Percentiles rank a stretch among this genome's conserved stretches.
phyloP scores from a whole-genome alignment of 2,888 invertebrate species.

The Colletes collaris region DNA sequence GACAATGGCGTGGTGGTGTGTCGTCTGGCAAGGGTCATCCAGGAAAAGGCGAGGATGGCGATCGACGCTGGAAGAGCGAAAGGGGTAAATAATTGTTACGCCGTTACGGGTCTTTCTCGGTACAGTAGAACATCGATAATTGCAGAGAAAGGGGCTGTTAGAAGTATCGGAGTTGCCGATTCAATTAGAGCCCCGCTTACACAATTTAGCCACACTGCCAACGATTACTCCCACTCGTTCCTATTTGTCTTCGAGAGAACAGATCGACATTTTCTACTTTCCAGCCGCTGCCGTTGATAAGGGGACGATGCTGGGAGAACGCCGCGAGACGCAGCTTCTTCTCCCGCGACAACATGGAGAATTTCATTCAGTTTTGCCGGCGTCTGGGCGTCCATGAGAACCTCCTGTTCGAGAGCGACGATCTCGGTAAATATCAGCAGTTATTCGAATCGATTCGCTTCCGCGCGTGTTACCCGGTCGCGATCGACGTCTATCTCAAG shows the following conservation, averaged over 20 bases:
- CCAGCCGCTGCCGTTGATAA: conserved; percentile 89
- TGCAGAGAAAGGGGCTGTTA: too few species aligned
- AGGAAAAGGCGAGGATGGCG: conserved; percentile 89
- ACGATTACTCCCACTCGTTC: too few species aligned
- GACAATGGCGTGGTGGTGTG: conserved; percentile 94
- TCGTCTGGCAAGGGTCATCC: conserved; percentile 91
- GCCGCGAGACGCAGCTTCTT: conserved; percentile 94
- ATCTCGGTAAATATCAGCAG: conserved; percentile 86
- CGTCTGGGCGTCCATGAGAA: conserved; percentile 94
- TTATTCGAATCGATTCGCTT: conserved; percentile 8
- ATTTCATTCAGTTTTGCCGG: conserved; percentile 94
- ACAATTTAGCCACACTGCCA: background rate
- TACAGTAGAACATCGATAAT: too few species aligned
- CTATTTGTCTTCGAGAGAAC: too few species aligned
- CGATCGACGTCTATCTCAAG: background rate
- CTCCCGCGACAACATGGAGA: conserved; percentile 94
- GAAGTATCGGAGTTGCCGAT: too few species aligned
- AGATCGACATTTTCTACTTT: conserved; percentile 49
- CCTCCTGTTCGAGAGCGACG: conserved; percentile 94
- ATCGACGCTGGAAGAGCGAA: conserved; percentile 86
- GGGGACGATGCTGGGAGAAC: conserved; percentile 92
- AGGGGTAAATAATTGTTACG: conserved; percentile 83
- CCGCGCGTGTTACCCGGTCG: background rate
- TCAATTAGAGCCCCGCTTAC: too few species aligned
- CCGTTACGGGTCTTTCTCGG: too few species aligned